A percentile compares a stretch with the other conserved stretches of the same genome.
These are phyloP conservation scores for Mellivora capensis DNA, from an alignment of 2,113 vertebrate genomes.

Conservation along the genomic window DNA sequence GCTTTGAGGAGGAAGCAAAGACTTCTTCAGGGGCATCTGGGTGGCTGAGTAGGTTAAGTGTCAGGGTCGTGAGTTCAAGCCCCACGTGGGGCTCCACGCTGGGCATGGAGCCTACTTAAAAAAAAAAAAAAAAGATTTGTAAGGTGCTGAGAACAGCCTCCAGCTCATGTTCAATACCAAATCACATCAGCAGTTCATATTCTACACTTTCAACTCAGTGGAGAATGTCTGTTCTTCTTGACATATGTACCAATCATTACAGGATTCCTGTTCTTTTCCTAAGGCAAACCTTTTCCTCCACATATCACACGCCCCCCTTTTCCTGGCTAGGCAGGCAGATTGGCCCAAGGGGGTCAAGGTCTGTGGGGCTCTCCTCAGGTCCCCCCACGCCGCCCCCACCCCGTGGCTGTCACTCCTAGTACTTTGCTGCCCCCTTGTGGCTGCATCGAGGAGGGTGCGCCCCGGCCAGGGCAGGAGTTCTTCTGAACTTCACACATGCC, in stretches of 20 bases:
- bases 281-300: not conserved
- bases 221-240: not conserved
- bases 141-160: not conserved
- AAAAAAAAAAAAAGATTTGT: not conserved
- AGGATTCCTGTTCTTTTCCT: slow-evolving; percentile 18
- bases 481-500: not conserved
- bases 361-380: not conserved
- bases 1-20: not conserved
- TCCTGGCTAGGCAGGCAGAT: not conserved
- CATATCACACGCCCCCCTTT: not conserved
- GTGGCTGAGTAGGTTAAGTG: not conserved
- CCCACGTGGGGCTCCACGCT: not conserved
- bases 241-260: not conserved
- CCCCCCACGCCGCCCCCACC: no score
- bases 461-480: not conserved
- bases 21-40: not conserved
- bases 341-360: not conserved
- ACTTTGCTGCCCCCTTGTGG: slow-evolving; percentile 61
- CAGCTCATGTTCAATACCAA: not conserved
- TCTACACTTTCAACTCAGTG: not conserved
- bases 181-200: not conserved
- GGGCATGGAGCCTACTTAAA: not conserved
- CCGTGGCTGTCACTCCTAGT: not conserved
- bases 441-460: not conserved
- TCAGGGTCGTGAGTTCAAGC: not conserved